These are phyloP conservation scores for Ochotona princeps DNA, from an alignment of 2,113 vertebrate genomes.

Conservation along the genomic window DNA sequence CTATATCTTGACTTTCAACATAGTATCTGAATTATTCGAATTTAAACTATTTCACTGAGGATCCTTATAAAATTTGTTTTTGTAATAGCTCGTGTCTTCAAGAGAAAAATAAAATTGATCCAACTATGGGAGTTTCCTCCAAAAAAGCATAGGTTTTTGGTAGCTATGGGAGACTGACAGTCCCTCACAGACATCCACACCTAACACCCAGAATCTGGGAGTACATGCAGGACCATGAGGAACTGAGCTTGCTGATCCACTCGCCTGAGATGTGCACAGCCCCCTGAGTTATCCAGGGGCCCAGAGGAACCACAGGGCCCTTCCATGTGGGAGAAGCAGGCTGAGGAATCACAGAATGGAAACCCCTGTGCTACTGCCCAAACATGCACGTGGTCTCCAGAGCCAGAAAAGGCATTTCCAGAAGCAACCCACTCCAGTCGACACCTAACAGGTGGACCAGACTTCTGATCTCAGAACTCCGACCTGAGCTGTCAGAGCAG, in stretches of 20 bases:
- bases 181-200: not conserved
- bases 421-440: accelerated
- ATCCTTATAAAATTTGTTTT: not conserved
- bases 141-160: not conserved
- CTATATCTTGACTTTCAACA: not conserved
- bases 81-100: not conserved
- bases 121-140: not conserved
- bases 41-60: not conserved
- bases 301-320: not conserved
- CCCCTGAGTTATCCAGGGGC: not conserved
- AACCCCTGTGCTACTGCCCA: too few species aligned
- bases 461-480: not conserved
- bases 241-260: not conserved
- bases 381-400: not conserved
- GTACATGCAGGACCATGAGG: accelerated
- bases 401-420: not conserved
- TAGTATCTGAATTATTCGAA: not conserved
- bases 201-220: not conserved
- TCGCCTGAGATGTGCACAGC: not conserved
- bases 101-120: not conserved
- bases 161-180: not conserved
- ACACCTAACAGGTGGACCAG: accelerated
- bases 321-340: not conserved
- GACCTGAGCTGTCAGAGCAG: accelerated
- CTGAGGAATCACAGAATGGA: not conserved